These are phyloP conservation scores for Cyclophora albipunctata DNA, from an alignment of 2,888 invertebrate genomes.

Conservation along the genomic window DNA sequence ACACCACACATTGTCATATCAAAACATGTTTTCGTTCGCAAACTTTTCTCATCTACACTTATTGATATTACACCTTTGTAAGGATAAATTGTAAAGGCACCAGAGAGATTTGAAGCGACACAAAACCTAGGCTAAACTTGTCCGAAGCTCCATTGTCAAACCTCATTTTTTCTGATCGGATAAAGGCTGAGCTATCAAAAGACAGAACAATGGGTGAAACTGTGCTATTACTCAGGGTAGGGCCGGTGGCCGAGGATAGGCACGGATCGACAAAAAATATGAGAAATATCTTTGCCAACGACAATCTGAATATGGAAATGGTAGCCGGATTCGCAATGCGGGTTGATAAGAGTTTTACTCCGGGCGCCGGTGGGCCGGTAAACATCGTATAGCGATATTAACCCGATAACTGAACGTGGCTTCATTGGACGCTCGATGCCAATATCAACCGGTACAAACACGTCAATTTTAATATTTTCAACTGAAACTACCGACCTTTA, in stretches of 20 bases:
- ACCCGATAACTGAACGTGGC: slow-evolving; percentile 36
- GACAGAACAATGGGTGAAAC: slow-evolving; percentile 30
- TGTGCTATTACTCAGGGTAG: slow-evolving; percentile 31
- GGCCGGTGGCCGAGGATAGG: slow-evolving; percentile 33
- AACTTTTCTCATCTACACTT: neutral
- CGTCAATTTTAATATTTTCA: neutral
- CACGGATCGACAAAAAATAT: slow-evolving; percentile 32
- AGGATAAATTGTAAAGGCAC: neutral
- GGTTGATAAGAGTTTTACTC: slow-evolving; percentile 65
- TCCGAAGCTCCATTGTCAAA: slow-evolving; percentile 1
- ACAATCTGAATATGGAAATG: slow-evolving; percentile 67
- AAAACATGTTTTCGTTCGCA: too few relatives aligned
- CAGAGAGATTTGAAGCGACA: neutral
- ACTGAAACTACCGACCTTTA: neutral
- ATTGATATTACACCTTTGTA: neutral
- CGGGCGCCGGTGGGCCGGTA: slow-evolving; percentile 31
- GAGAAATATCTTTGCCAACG: slow-evolving; percentile 30
- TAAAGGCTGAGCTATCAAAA: slow-evolving; percentile 14
- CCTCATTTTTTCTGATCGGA: slow-evolving; percentile 6
- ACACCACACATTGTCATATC: neutral
- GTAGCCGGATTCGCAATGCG: slow-evolving; percentile 59
- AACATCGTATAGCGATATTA: slow-evolving; percentile 40
- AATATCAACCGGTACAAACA: neutral
- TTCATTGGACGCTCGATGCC: neutral
- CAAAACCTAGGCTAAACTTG: neutral